Percentiles rank a stretch among this genome's conserved stretches.
Conservation (phyloP, 2,113 vertebrate genomes). For the Pangasianodon gigas region DNA sequence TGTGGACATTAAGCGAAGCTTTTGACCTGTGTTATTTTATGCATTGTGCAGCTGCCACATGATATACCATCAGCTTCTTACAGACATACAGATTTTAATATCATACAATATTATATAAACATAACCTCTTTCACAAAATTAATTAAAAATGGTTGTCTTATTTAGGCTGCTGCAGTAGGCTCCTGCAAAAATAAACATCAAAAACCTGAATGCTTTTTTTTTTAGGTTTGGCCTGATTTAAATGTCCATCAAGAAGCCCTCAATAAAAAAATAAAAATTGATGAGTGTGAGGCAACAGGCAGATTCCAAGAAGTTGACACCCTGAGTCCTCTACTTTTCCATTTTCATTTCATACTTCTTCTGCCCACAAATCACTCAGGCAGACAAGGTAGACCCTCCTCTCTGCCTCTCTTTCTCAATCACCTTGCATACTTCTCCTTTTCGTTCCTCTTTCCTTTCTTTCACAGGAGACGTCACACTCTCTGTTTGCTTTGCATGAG, state of each 20-base stretch:
- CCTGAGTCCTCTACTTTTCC: background rate
- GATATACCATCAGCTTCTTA: background rate
- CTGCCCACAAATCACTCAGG: background rate
- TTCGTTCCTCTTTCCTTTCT: conserved; percentile 56
- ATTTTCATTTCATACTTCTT: background rate
- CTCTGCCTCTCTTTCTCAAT: background rate
- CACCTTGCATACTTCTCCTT: conserved; percentile 5
- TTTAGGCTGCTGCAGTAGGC: background rate
- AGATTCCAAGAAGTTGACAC: background rate
- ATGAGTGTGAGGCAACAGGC: background rate
- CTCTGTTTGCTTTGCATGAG: conserved; percentile 88
- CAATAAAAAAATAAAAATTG: too few species aligned
- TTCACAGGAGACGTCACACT: conserved; percentile 81
- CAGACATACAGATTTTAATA: background rate
- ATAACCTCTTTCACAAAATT: background rate
- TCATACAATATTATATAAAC: background rate
- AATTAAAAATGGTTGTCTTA: background rate
- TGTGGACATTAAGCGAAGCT: background rate
- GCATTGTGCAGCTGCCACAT: background rate
- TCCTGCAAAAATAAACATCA: background rate
- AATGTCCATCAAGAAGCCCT: background rate
- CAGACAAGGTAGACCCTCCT: background rate
- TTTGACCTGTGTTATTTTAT: background rate
- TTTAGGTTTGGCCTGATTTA: background rate
- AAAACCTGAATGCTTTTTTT: background rate